phyloP scores from a whole-genome alignment of 23 tunicate genomes.

The Corella eumyota region DNA sequence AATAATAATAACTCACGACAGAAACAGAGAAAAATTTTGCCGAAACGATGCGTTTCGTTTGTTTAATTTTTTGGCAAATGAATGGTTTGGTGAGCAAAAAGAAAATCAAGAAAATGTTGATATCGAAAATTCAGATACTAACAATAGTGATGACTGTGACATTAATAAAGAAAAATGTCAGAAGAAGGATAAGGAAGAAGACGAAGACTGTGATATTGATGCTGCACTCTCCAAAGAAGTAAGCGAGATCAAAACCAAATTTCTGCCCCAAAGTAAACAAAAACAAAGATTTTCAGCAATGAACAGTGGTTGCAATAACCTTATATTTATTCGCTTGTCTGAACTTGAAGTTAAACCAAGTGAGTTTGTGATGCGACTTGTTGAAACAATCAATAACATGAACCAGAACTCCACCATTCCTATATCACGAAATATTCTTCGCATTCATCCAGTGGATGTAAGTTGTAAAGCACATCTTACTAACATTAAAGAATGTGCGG shows the following conservation, averaged over 20 bases:
- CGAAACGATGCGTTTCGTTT: slow-evolving; percentile 42
- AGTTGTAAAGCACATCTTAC: slow-evolving; percentile 39
- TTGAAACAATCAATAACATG: slow-evolving; percentile 14
- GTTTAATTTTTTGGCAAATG: slow-evolving; percentile 72
- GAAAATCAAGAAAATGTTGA: slow-evolving; percentile 5
- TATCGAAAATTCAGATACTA: background rate
- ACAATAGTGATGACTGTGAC: background rate
- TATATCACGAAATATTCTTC: slow-evolving; percentile 20
- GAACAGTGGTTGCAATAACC: slow-evolving; percentile 67
- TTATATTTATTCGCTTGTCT: slow-evolving; percentile 27
- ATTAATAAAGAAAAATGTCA: slow-evolving; percentile 5
- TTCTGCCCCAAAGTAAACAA: background rate
- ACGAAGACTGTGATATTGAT: slow-evolving; percentile 44
- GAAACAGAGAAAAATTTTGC: slow-evolving; percentile 55
- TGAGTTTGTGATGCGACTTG: slow-evolving; percentile 16
- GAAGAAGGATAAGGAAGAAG: background rate
- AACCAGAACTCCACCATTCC: slow-evolving; percentile 2
- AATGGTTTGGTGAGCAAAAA: slow-evolving; percentile 45
- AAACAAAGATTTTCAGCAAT: slow-evolving; percentile 27
- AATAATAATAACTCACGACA: slow-evolving; percentile 57
- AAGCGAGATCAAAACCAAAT: too few species aligned
- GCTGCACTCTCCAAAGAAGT: slow-evolving; percentile 27
- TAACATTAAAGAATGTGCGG: slow-evolving; percentile 21
- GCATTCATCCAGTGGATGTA: slow-evolving; percentile 63
- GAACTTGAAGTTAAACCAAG: slow-evolving; percentile 48